These are phyloP conservation scores for Drosophila tripunctata DNA, from an alignment of 2,888 invertebrate species.

Conservation along the genomic window DNA sequence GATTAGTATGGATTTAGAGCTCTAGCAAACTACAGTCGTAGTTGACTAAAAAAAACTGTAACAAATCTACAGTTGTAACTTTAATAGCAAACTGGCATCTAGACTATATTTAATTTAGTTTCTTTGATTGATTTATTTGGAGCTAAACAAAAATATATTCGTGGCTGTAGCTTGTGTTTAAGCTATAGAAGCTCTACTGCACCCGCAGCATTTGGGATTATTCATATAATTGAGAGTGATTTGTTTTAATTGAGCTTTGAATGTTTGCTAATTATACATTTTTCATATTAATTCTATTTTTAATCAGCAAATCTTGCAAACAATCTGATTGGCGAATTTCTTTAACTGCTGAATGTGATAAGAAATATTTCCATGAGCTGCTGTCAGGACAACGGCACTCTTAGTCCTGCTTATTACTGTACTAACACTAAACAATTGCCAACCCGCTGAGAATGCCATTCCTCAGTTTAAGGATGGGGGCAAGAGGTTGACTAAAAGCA, in stretches of 20 bases:
- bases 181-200: not conserved
- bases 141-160: too few species aligned
- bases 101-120: too few species aligned
- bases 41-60: not conserved
- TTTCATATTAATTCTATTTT: not conserved
- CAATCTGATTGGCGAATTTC: not conserved
- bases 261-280: not conserved
- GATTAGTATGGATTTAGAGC: not conserved
- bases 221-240: not conserved
- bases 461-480: not conserved
- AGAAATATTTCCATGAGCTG: constrained; percentile 8
- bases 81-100: too few species aligned
- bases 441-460: not conserved
- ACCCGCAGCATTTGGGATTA: not conserved
- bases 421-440: constrained; percentile 2
- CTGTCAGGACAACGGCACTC: not conserved
- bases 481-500: not conserved
- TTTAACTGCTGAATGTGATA: not conserved
- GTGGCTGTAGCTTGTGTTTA: not conserved
- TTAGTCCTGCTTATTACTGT: not conserved
- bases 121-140: too few species aligned
- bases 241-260: not conserved
- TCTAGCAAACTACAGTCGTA: not conserved
- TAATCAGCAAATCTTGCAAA: not conserved
- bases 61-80: not conserved